phyloP scores from a whole-genome alignment of 2,797 vertebrate species.

The Ceyx erithaca region DNA sequence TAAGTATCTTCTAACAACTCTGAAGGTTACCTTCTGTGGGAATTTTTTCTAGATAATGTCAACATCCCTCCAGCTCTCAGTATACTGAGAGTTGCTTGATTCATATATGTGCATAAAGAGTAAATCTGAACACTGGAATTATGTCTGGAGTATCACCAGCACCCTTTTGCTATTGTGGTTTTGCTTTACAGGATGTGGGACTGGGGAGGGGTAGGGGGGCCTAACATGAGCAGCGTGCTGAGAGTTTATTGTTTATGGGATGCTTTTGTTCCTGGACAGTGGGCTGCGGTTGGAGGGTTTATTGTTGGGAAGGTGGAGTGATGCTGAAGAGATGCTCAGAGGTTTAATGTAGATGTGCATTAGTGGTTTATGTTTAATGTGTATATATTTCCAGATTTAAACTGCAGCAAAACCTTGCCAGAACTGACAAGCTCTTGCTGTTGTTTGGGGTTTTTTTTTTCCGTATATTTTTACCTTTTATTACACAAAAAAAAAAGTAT shows the following conservation, averaged over 20 bases:
- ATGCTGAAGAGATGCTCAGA: not conserved
- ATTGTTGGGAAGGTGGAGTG: not conserved
- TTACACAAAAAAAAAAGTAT: not conserved
- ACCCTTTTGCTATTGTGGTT: conserved; percentile 4
- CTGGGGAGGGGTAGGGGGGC: not conserved
- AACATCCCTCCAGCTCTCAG: conserved; percentile 41
- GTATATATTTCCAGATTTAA: not conserved
- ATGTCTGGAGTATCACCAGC: not conserved
- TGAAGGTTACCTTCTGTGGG: conserved; percentile 61
- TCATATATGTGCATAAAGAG: not conserved
- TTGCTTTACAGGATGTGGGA: not conserved
- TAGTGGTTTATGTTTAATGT: not conserved
- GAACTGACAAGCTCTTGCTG: not conserved
- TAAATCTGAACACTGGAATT: not conserved
- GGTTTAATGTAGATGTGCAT: not conserved
- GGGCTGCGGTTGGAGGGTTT: not conserved
- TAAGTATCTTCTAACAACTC: conserved; percentile 52
- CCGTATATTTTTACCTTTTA: not conserved
- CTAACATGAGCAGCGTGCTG: not conserved
- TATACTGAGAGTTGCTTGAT: conserved; percentile 18
- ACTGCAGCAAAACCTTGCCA: not conserved
- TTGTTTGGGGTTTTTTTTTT: not conserved
- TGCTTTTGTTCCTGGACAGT: not conserved
- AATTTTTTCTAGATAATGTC: conserved; percentile 64
- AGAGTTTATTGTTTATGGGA: not conserved